These are phyloP conservation scores for Larimichthys polyactis DNA, from an alignment of 2,113 vertebrate genomes.

Conservation along the genomic window DNA sequence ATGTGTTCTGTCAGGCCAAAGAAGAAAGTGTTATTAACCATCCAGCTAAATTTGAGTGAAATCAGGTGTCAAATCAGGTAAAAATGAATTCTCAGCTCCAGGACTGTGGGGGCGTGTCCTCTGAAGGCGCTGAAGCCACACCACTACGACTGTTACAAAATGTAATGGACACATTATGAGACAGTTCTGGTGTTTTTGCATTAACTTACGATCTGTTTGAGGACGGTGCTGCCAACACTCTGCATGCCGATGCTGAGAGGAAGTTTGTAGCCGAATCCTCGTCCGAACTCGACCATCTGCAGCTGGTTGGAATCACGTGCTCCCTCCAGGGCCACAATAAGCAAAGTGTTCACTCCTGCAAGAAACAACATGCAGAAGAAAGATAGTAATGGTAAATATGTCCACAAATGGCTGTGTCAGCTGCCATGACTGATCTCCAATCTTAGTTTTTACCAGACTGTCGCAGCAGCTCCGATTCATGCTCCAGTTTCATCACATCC, in stretches of 20 bases:
- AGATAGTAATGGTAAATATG: not conserved
- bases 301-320: conserved; percentile 79
- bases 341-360: conserved; percentile 87
- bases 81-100: too few relatives aligned
- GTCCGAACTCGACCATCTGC: conserved; percentile 90
- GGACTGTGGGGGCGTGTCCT: too few relatives aligned
- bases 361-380: not conserved
- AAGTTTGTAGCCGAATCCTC: conserved; percentile 86
- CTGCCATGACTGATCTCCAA: not conserved
- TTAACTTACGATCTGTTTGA: conserved; percentile 87
- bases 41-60: too few relatives aligned
- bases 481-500: conserved; percentile 79
- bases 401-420: not conserved
- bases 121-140: too few relatives aligned
- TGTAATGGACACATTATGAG: too few relatives aligned
- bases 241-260: conserved; percentile 85
- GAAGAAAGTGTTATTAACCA: too few relatives aligned
- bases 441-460: conserved; percentile 75
- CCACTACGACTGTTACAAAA: too few relatives aligned
- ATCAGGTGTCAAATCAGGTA: too few relatives aligned
- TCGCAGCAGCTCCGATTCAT: conserved; percentile 76
- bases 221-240: conserved; percentile 81
- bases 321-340: conserved; percentile 86
- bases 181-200: too few relatives aligned
- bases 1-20: too few relatives aligned